Evolutionary conservation across 2,888 invertebrate species (phyloP).

Genomic region (Atrina japonica): DNA sequence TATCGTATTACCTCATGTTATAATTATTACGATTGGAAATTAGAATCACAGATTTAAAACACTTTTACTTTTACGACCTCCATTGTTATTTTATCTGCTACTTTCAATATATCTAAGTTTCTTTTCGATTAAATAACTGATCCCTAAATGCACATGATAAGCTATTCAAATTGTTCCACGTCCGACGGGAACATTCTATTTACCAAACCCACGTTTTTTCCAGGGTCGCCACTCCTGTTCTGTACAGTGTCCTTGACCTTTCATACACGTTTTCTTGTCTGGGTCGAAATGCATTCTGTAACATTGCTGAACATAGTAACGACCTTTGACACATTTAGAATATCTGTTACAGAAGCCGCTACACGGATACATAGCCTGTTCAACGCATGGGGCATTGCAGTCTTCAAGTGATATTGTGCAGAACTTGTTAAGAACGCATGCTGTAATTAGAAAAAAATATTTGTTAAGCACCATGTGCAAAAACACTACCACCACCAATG

Average conservation of each 20-base stretch:
- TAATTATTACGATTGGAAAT: no score
- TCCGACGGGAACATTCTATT: no score
- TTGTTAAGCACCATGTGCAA: background rate
- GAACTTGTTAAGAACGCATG: slow-evolving; percentile 39
- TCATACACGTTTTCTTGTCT: background rate
- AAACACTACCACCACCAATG: no score
- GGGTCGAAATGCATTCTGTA: slow-evolving; percentile 34
- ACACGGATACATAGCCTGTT: slow-evolving; percentile 40
- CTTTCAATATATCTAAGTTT: no score
- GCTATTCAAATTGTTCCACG: no score
- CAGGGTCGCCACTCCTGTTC: slow-evolving; percentile 21
- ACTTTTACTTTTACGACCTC: no score
- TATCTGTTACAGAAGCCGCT: slow-evolving; percentile 43
- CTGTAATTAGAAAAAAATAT: slow-evolving; percentile 40
- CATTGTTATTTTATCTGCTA: no score
- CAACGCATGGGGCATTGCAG: slow-evolving; percentile 30
- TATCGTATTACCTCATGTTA: no score
- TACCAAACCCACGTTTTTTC: background rate
- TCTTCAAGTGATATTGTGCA: slow-evolving; percentile 38
- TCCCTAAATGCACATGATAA: no score
- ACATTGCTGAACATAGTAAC: slow-evolving; percentile 48
- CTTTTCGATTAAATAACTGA: no score
- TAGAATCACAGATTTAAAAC: no score
- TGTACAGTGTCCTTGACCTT: slow-evolving; percentile 30
- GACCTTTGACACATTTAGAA: slow-evolving; percentile 46